Evolutionary conservation across 92 coral and sea anemone genomes (phyloP).

Genomic region (Pocillopora grandis): DNA sequence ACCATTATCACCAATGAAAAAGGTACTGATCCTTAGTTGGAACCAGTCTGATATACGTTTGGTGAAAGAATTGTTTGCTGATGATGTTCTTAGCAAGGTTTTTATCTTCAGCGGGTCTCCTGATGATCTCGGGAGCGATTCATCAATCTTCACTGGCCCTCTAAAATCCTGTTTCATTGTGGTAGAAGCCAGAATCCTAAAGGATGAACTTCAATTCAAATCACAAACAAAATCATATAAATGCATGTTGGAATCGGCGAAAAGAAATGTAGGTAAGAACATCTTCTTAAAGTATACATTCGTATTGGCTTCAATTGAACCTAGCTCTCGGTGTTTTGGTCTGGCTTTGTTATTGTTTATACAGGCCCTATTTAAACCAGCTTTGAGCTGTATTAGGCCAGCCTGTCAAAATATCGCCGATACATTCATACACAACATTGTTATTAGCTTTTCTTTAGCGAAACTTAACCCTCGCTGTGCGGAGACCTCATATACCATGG

Average conservation of each 20-base stretch:
- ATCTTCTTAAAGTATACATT: too few species aligned
- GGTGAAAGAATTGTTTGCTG: conserved; percentile 8
- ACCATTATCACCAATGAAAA: background rate
- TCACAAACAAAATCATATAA: background rate
- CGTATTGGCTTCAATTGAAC: too few species aligned
- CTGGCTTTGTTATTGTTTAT: too few species aligned
- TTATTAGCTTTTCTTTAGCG: too few species aligned
- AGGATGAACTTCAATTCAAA: background rate
- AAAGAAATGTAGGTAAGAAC: conserved; percentile 14
- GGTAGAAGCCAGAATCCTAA: background rate
- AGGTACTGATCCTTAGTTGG: background rate
- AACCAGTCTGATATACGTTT: background rate
- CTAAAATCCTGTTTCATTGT: conserved; percentile 18
- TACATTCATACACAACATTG: too few species aligned
- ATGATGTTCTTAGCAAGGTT: background rate
- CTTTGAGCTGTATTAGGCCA: too few species aligned
- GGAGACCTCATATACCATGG: too few species aligned
- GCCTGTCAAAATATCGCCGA: too few species aligned
- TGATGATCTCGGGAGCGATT: background rate
- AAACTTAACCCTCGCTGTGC: too few species aligned
- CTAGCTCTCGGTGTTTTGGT: too few species aligned
- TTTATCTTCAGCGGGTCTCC: background rate
- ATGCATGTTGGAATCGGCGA: background rate
- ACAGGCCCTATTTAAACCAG: too few species aligned
- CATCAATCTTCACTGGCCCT: background rate